Percentiles rank a stretch among this genome's conserved stretches.
Conservation (phyloP, 2,888 invertebrate genomes). For the Sclerodermus sp. region DNA sequence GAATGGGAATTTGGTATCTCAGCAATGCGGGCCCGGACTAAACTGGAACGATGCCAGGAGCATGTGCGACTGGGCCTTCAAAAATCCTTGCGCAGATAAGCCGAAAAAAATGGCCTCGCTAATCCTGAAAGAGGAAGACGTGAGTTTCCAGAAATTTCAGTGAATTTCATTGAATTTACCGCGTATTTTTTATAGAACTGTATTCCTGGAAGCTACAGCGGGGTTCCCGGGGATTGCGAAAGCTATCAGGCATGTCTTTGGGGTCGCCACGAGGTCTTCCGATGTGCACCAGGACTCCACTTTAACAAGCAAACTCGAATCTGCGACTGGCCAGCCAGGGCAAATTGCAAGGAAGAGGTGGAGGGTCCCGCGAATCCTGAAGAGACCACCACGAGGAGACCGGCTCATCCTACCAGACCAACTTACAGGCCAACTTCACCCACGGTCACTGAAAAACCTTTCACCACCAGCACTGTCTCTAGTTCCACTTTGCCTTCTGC, state of each 20-base stretch:
- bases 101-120: constrained; percentile 22
- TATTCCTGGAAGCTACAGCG: constrained; percentile 38
- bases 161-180: not conserved
- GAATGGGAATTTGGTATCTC: constrained; percentile 70
- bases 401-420: constrained; percentile 9
- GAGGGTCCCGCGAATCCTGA: not conserved
- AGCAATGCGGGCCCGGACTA: constrained; percentile 75
- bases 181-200: constrained; percentile 30
- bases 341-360: constrained; percentile 60
- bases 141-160: constrained; percentile 4
- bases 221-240: constrained; percentile 68
- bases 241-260: constrained; percentile 79
- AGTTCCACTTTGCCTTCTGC: constrained; percentile 45
- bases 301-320: constrained; percentile 70
- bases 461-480: constrained; percentile 32
- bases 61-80: constrained; percentile 77
- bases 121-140: constrained; percentile 8
- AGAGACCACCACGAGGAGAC: not conserved
- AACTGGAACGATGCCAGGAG: constrained; percentile 71
- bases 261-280: constrained; percentile 72
- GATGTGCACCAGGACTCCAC: constrained; percentile 76
- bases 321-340: constrained; percentile 76
- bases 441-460: constrained; percentile 15
- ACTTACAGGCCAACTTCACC: constrained; percentile 10
- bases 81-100: constrained; percentile 48